Evolutionary conservation across 2,888 invertebrate genomes (phyloP).

Genomic region (Eucera pruinosa): DNA sequence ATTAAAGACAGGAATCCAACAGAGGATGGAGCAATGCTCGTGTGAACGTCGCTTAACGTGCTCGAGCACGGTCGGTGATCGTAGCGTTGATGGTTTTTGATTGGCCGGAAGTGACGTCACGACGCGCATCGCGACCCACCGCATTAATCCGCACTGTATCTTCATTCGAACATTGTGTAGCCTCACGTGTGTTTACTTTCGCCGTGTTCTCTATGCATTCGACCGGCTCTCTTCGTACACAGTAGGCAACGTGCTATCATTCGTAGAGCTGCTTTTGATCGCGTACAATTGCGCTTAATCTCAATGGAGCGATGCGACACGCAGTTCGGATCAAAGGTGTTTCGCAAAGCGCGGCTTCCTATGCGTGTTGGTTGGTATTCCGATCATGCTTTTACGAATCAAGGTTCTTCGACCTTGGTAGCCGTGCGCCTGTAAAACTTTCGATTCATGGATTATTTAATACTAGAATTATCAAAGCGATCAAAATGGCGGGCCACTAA

Average conservation of each 20-base stretch:
- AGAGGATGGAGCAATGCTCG: conserved; percentile 22
- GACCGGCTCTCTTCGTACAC: neutral
- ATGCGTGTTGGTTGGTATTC: neutral
- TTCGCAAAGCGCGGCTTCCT: neutral
- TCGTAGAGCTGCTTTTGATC: conserved; percentile 1
- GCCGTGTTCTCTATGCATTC: conserved; percentile 1
- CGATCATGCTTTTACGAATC: conserved; percentile 18
- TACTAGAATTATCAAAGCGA: too few species aligned
- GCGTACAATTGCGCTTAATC: conserved; percentile 41
- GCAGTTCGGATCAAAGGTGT: conserved; percentile 22
- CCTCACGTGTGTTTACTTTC: conserved; percentile 49
- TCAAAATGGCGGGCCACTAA: too few species aligned
- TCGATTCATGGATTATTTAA: too few species aligned
- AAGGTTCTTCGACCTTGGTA: conserved; percentile 27
- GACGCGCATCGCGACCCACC: conserved; percentile 76
- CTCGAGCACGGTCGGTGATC: conserved; percentile 49
- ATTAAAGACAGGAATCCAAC: conserved; percentile 66
- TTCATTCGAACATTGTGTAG: conserved; percentile 54
- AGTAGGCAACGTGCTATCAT: neutral
- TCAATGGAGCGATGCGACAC: conserved; percentile 17
- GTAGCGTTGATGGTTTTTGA: conserved; percentile 82
- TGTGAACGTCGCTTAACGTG: conserved; percentile 64
- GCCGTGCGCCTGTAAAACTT: too few species aligned
- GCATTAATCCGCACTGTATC: conserved; percentile 67
- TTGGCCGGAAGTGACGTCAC: conserved; percentile 84